A percentile compares a stretch with the other conserved stretches of the same genome.
These are phyloP conservation scores for Keiferia lycopersicella DNA, from an alignment of 2,888 invertebrate species.

Conservation along the genomic window DNA sequence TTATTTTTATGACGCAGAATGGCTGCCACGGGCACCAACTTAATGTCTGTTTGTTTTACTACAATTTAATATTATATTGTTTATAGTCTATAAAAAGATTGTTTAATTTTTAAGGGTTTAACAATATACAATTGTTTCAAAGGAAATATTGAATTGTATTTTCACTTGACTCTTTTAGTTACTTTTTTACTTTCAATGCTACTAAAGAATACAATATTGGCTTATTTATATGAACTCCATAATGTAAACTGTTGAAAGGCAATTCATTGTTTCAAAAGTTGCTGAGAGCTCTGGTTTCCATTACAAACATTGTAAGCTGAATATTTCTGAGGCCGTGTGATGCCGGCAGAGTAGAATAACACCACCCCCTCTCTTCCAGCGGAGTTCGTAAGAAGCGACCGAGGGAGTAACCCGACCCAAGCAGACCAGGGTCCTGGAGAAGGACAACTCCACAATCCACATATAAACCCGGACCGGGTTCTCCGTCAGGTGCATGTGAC, in stretches of 20 bases:
- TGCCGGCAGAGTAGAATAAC: no score
- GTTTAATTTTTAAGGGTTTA: constrained; percentile 38
- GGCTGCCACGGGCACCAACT: constrained; percentile 65
- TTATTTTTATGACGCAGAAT: constrained; percentile 79
- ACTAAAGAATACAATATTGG: constrained; percentile 17
- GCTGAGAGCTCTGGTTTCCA: background rate
- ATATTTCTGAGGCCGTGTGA: no score
- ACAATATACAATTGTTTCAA: constrained; percentile 28
- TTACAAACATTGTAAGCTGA: background rate
- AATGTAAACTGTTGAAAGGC: background rate
- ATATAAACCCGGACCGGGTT: no score
- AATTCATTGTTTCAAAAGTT: constrained; percentile 9
- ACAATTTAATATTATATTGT: constrained; percentile 67
- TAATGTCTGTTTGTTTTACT: constrained; percentile 78
- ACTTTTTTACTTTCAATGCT: constrained; percentile 11
- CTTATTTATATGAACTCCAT: background rate
- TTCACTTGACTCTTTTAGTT: constrained; percentile 18
- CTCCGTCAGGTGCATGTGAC: no score
- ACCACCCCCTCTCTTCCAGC: no score
- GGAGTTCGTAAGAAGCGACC: no score
- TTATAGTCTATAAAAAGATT: constrained; percentile 53
- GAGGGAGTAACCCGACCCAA: no score
- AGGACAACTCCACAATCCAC: no score
- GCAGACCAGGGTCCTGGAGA: no score
- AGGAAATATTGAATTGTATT: constrained; percentile 21